Evolutionary conservation across 2,888 invertebrate genomes (phyloP), one percentile per base, ranked within the genome.

Genomic region (Phlogophora meticulosa): DNA sequence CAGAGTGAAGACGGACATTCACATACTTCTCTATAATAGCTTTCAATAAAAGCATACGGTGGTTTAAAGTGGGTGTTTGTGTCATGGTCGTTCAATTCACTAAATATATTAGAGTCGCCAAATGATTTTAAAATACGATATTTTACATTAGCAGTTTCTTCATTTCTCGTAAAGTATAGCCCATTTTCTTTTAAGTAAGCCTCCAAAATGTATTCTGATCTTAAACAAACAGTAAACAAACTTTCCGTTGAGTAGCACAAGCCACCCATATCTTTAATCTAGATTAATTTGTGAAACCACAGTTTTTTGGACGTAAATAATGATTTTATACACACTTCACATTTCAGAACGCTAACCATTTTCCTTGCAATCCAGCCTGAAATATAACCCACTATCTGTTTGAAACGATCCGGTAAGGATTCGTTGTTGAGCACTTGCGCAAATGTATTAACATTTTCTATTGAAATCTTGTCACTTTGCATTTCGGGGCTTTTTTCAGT

Each of bases 341-440:
- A 75, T 38, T 72, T 72, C 3, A 71, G 13, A 53, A 15, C 9
- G 15, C 48, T 65, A 24, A 58, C 15, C 11, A 72, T 42, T 45
- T 62, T 55, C 15, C 63, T 43, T 36, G 55, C 49, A 42, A 74
- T 53, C 48, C 28, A 48, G 28, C 48, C 48, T 1, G 48, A 58
- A 38, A 75, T 68, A 55, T 75, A 75, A 17, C 68, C 71, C 20
- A 65, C 28, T 22, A 75, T 75, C 55, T 71, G 68, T 42, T 57
- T 28, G n/a, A 65, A 42, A 40, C 17, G 38, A n/a, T 59, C 63
- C 24, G 42, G 20, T 48, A 28, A 36, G 49, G 17, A 32, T 53
- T 46, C 42, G 36, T 59, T 58, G 38, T 59, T 53, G 20, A 69
- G 48, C 42, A 43, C 20, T n/a, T 53, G 20, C 17, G 70, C 42